Base-by-base conservation (phyloP, 2,888 invertebrate genomes). In the Metalampra italica region DNA sequence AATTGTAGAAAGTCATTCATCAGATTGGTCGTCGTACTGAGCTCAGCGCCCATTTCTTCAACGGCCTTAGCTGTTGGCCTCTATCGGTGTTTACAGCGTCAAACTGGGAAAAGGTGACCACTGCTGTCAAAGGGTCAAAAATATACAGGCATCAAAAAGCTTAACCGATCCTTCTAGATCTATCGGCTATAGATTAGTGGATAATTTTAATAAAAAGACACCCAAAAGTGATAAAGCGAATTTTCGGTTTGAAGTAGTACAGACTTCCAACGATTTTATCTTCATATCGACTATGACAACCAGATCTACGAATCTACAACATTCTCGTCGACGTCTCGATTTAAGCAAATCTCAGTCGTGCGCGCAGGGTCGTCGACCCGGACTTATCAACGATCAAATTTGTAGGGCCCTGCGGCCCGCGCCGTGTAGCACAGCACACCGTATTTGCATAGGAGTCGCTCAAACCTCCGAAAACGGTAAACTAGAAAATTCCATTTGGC, bases 321-420 rank as follows among this genome's bases (percentile, higher is more conserved):
- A 63, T 71, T 66, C 61, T 63, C 65, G 66, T 64, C 66, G 64
- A 68, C 65, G 70, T 64, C 68, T 74, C 75, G 75, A 75, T 78
- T 80, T 71, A 67, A 78, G 74, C 67, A 75, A 80, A 82, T 79
- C 71, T 75, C 69, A 62, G 80, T 82, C 85, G 84, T 82, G 83
- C 78, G 80, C 76, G 67, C 71, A 77, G 73, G 81, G 75, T 80
- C 80, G 62, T 70, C 68, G 75, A 89, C 82, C 86, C 82, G 75
- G 74, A 82, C 71, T 84, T 84, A 82, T 82, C 80, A 80, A 77
- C 78, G 76, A 78, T 82, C 71, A 75, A 80, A 78, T 74, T 74
- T 69, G 71, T 78, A 68, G 69, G 72, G 74, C 75, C 75, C 73
- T 66, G 62, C 56, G 54, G 59, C 42, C 51, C 49, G 54, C 50